Conservation (phyloP, 2,888 invertebrate genomes). For the Schizaphis graminum region DNA sequence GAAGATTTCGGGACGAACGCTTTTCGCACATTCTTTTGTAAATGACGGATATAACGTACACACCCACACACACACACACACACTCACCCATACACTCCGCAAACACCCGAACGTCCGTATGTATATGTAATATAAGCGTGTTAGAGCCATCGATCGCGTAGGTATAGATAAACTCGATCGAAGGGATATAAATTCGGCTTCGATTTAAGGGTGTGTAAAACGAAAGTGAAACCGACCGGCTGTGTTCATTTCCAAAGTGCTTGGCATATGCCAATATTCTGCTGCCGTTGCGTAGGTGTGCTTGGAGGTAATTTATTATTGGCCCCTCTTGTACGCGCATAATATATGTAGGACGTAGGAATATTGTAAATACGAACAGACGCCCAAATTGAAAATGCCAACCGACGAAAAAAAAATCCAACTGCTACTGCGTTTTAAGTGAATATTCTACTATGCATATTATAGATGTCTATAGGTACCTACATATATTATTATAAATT, state of each 20-base stretch:
- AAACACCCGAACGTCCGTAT: background rate
- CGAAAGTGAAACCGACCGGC: conserved; percentile 47
- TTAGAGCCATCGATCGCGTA: background rate
- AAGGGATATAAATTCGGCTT: conserved; percentile 49
- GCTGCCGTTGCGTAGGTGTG: background rate
- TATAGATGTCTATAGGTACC: background rate
- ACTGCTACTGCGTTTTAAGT: background rate
- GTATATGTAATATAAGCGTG: background rate
- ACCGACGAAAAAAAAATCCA: conserved; percentile 16
- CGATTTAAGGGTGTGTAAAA: conserved; percentile 48
- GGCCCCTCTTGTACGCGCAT: background rate
- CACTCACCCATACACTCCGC: background rate
- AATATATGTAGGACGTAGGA: background rate
- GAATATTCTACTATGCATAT: background rate
- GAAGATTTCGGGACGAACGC: conserved; percentile 17
- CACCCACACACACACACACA: background rate
- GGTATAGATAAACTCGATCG: background rate
- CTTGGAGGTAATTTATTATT: conserved; percentile 14
- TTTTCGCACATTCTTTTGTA: background rate
- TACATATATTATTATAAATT: background rate
- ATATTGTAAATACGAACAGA: conserved; percentile 4
- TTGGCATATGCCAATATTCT: conserved; percentile 26
- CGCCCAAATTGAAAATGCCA: conserved; percentile 33
- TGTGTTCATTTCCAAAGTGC: conserved; percentile 52
- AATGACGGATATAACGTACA: background rate